Base-by-base conservation (phyloP, 2,888 invertebrate genomes). In the Sialis lutaria region DNA sequence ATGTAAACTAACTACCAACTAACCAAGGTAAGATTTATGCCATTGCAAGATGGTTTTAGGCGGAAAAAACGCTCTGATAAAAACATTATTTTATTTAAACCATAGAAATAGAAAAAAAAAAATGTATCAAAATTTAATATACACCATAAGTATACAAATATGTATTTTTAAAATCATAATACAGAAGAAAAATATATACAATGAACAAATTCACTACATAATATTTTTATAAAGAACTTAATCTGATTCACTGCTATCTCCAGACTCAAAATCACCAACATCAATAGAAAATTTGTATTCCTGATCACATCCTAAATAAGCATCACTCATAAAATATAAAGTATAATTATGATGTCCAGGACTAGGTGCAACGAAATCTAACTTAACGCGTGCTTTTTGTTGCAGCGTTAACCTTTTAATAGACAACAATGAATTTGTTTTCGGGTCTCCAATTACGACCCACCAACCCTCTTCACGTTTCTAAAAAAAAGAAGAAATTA, bases 281-380 rank as follows among this genome's bases (percentile, higher is more conserved):
- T 82, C 82, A 9, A 90, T 82, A 0, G 74, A 75, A 64, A 98
- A 91, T 67, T 88, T 86, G 69, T 98, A 98, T 68, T 99, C 98
- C 67, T 99, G 98, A 73, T 99, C 98, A 59, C 97, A 98, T 6
- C 98, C 98, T 60, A 98, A 78, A 66, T 98, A 99, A 0, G 96
- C 88, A 66, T 99, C 98, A 57, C 93, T 95, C 95, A 99, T 99
- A 68, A 91, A 98, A 70, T 93, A 99, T 45, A 99, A 69, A 0
- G 90, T 91, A 67, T 95, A 97, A 9, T 83, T 81, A 65, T 93
- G 89, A 32, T 83, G 78, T 6, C 93, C 89, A 1, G 88, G 77
- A 50, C 80, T 75, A 1, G 95, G 95, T 32, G 95, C 93, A 34
- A 95, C 87, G 66, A 97, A 98, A 67, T 95, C 93, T 44, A 95